Percentiles rank a stretch among this genome's conserved stretches.
Conservation (phyloP, 2,888 invertebrate genomes). For the Chymomyza procnemis region DNA sequence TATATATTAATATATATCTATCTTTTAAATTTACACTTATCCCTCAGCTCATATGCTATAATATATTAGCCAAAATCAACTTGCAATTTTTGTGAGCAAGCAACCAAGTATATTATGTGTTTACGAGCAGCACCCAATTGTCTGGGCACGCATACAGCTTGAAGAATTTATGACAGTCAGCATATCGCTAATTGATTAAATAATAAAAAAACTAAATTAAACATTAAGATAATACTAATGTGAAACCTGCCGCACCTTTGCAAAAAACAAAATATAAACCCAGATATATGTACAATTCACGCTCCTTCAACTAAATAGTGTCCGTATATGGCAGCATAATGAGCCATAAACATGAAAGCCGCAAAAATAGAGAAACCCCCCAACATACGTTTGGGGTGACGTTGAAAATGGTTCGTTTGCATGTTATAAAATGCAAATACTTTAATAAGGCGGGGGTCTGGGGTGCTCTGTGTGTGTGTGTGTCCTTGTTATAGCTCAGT, state of each 20-base stretch:
- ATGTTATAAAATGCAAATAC: slow-evolving; percentile 32
- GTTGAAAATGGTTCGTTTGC: slow-evolving; percentile 14
- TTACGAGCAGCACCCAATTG: background rate
- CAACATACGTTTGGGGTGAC: slow-evolving; percentile 36
- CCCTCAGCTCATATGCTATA: no score
- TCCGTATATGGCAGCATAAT: slow-evolving; percentile 71
- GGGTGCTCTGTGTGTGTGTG: background rate
- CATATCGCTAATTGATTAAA: slow-evolving; percentile 30
- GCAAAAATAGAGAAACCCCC: slow-evolving; percentile 35
- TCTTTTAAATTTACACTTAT: no score
- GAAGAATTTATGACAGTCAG: background rate
- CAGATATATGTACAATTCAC: background rate
- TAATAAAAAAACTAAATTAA: slow-evolving; percentile 68
- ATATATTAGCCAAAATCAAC: background rate
- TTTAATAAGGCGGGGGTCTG: slow-evolving; percentile 42
- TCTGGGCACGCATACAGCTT: background rate
- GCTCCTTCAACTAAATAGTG: slow-evolving; percentile 47
- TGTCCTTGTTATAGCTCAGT: background rate
- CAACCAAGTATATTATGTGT: background rate
- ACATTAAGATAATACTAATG: slow-evolving; percentile 67
- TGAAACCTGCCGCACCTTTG: slow-evolving; percentile 46
- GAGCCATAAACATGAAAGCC: slow-evolving; percentile 56
- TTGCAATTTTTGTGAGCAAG: background rate
- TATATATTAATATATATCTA: no score
- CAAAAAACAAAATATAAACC: background rate